Evolutionary conservation across 2,797 vertebrate species (phyloP).

Genomic region (Adrianichthys oophorus): DNA sequence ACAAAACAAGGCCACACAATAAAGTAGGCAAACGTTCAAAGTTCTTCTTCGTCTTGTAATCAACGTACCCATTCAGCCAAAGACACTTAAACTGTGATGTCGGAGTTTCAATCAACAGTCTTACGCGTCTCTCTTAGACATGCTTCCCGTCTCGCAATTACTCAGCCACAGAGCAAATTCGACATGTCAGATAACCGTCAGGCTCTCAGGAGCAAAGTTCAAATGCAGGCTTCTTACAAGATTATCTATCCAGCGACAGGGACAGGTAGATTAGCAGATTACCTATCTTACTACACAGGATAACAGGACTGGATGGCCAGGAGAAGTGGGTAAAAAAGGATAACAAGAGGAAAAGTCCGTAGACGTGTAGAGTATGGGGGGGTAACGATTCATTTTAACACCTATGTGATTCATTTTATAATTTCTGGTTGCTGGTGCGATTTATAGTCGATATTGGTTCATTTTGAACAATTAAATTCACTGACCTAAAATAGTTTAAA

Average conservation of each 20-base stretch:
- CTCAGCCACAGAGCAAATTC: constrained; percentile 43
- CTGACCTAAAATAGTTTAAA: no score
- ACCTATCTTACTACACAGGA: constrained; percentile 56
- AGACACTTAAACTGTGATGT: not conserved
- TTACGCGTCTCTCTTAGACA: constrained; percentile 72
- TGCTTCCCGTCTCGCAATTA: constrained; percentile 48
- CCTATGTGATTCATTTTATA: no score
- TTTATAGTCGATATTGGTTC: no score
- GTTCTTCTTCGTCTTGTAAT: no score
- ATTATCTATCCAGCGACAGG: constrained; percentile 48
- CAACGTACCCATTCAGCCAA: not conserved
- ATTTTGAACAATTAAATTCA: no score
- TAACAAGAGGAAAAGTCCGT: not conserved
- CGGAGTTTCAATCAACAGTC: constrained; percentile 21
- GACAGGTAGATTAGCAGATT: constrained; percentile 56
- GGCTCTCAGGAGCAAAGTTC: constrained; percentile 73
- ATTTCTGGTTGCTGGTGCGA: no score
- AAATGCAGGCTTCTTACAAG: constrained; percentile 53
- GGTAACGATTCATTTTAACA: no score
- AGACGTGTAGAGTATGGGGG: not conserved
- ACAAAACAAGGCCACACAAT: no score
- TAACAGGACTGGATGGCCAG: constrained; percentile 20
- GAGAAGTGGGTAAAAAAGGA: not conserved
- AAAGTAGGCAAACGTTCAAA: no score
- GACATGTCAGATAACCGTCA: constrained; percentile 17